Evolutionary conservation across 2,797 vertebrate genomes (phyloP), one percentile per base, ranked within the genome.

Genomic region (Tinamus major): DNA sequence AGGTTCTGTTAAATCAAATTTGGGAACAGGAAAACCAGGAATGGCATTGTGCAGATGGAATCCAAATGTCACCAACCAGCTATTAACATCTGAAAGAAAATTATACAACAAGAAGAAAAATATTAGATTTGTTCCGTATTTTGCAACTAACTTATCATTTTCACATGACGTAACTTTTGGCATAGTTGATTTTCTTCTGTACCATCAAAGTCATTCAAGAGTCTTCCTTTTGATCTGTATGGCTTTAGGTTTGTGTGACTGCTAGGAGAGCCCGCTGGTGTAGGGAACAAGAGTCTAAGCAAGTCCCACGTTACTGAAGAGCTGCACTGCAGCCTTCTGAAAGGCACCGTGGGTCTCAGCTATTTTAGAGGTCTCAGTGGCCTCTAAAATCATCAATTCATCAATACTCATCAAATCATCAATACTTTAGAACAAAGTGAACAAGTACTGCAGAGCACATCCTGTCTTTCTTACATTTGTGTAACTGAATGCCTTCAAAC

Each of bases 31-130:
- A 96, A 99, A 99, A 44, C 99, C 99, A 91, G 99, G 99, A 96
- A 99, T 99, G 91, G 99, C 99, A 90, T 99, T 99, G 97, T 99
- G 99, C 79, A 99, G 98, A 97, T 99, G 99, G 97, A 99, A 99
- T 71, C 99, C 99, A 11, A 99, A 99, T n/a, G 99, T 99, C 95
- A 99, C 99, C 64, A 99, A 98, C 99, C 99, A 99, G 97, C 98
- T 99, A 98, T 99, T 99, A 93, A 99, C 98, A 98, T 99, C 99
- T 99, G 96, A 74, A 96, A 95, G 87, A 92, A 71, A 95, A 94
- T 71, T 48, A 80, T 85, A 63, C 13, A 42, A 21, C 63, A 79
- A 10, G 37, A 46, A 65, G 48, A 78, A 85, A 88, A 87, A 76
- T 33, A 69, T 87, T 70, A 69, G 27, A 67, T 64, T 84, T 80